Conservation (phyloP, 2,797 vertebrate genomes). For the Petrocephalus sullivani region DNA sequence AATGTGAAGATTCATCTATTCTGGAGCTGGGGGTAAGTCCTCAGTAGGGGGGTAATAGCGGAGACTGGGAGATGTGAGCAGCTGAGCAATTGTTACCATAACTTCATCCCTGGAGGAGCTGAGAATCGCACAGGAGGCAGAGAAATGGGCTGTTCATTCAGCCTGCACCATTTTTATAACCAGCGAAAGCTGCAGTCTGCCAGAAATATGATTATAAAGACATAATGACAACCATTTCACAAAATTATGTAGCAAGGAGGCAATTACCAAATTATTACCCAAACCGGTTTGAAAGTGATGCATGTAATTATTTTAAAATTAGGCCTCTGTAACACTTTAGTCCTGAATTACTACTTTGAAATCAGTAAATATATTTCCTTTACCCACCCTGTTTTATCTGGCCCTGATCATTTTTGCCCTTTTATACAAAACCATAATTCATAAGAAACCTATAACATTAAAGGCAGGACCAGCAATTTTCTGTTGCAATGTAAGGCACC, state of each 20-base stretch:
- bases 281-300: slow-evolving; percentile 46
- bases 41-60: not conserved
- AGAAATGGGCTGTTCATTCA: not conserved
- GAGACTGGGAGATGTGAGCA: not conserved
- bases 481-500: slow-evolving; percentile 29
- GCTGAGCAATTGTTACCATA: not conserved
- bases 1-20: not conserved
- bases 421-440: slow-evolving; percentile 37
- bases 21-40: not conserved
- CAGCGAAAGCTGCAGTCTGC: slow-evolving; percentile 39
- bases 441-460: slow-evolving; percentile 38
- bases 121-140: not conserved
- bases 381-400: slow-evolving; percentile 33
- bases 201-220: slow-evolving; percentile 46
- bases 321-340: slow-evolving; percentile 43
- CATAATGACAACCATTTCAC: slow-evolving; percentile 48
- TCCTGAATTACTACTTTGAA: slow-evolving; percentile 40
- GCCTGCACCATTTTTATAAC: slow-evolving; percentile 17
- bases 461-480: slow-evolving; percentile 37
- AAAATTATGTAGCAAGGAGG: slow-evolving; percentile 48
- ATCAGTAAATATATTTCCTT: slow-evolving; percentile 44
- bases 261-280: slow-evolving; percentile 48
- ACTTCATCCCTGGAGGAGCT: not conserved
- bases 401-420: slow-evolving; percentile 37
- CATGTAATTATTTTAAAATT: slow-evolving; percentile 50